Evolutionary conservation across 2,888 invertebrate genomes (phyloP).

Genomic region (Lithodes maja): DNA sequence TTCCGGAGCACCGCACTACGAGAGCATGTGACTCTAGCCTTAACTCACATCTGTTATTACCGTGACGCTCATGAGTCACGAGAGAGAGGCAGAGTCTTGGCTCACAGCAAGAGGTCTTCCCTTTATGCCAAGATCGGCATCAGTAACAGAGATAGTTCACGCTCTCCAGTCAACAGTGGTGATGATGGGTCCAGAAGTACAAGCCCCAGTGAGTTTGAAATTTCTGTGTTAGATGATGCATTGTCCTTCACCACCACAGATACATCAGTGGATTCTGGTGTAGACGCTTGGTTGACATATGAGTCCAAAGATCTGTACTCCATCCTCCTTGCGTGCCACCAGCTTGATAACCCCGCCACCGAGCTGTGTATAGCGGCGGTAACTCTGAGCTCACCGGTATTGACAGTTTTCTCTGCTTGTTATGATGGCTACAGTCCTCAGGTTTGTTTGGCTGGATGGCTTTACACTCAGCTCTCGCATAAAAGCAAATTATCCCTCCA

Average conservation of each 20-base stretch:
- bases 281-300: constrained; percentile 49
- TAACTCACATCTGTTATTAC: constrained; percentile 53
- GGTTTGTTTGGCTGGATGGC: constrained; percentile 39
- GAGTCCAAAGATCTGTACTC: constrained; percentile 51
- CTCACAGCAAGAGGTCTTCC: constrained; percentile 36
- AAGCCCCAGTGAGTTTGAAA: constrained; percentile 51
- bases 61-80: constrained; percentile 23
- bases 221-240: constrained; percentile 46
- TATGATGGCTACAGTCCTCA: constrained; percentile 31
- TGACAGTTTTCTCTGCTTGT: constrained; percentile 53
- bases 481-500: constrained; percentile 31
- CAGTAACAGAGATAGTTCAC: constrained; percentile 31
- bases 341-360: constrained; percentile 37
- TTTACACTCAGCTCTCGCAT: constrained; percentile 50
- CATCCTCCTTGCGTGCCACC: constrained; percentile 50
- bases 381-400: constrained; percentile 38
- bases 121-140: constrained; percentile 57
- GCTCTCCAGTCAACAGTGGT: constrained; percentile 43
- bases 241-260: constrained; percentile 51
- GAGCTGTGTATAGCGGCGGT: constrained; percentile 48
- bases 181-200: constrained; percentile 46
- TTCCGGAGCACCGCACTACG: constrained; percentile 46
- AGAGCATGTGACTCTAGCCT: constrained; percentile 52
- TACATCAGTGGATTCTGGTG: constrained; percentile 38
- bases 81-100: constrained; percentile 22